Conservation (phyloP, 1,140 invertebrate genomes). For the Zophobas atratus region DNA sequence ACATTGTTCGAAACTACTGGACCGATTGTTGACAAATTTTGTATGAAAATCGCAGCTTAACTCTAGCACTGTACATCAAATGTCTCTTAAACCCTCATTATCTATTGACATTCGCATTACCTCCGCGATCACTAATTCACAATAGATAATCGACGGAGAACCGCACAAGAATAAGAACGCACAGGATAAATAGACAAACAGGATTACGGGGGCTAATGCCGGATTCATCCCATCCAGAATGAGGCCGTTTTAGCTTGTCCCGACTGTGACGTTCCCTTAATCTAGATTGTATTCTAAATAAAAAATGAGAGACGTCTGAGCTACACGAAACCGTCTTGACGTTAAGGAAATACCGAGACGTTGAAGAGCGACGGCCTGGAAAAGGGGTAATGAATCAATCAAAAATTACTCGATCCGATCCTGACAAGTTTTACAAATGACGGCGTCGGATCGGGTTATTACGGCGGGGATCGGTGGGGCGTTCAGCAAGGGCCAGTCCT, state of each 20-base stretch:
- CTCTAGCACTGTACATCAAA: too few relatives aligned
- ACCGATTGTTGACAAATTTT: too few relatives aligned
- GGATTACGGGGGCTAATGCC: slow-evolving; percentile 31
- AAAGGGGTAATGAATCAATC: slow-evolving; percentile 11
- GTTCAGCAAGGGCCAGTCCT: too few relatives aligned
- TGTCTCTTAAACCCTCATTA: too few relatives aligned
- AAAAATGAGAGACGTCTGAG: slow-evolving; percentile 22
- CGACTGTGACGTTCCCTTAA: slow-evolving; percentile 33
- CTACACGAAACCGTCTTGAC: not conserved
- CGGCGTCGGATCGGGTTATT: not conserved
- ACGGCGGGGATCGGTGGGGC: not conserved
- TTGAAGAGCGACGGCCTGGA: not conserved
- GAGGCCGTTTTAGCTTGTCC: slow-evolving; percentile 19
- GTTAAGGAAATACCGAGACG: not conserved
- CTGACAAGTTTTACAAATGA: not conserved
- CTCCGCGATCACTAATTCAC: too few relatives aligned
- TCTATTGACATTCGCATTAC: too few relatives aligned
- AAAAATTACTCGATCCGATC: slow-evolving; percentile 8
- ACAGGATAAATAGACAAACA: slow-evolving; percentile 18
- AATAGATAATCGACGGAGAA: too few relatives aligned
- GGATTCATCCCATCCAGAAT: slow-evolving; percentile 10
- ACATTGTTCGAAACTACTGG: too few relatives aligned
- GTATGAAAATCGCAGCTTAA: too few relatives aligned
- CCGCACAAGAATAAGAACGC: too few relatives aligned
- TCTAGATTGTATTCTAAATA: slow-evolving; percentile 26